Conservation (phyloP, 2,113 vertebrate genomes). For the Phalacrocorax carbo region DNA sequence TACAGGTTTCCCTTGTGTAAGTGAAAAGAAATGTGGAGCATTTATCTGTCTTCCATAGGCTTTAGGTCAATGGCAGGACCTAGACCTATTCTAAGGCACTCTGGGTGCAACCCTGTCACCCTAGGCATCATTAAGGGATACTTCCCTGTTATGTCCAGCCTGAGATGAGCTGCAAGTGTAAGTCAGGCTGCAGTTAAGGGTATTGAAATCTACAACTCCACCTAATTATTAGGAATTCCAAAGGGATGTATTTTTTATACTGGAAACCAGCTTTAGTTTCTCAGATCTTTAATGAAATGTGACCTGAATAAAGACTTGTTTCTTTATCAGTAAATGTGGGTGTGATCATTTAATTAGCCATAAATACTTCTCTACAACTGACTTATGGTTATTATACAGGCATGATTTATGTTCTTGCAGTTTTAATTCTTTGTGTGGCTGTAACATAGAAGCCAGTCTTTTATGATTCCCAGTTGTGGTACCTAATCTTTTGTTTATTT, state of each 20-base stretch:
- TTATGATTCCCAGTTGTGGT: background rate
- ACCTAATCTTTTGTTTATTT: background rate
- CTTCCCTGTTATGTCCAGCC: background rate
- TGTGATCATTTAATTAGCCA: slow-evolving; percentile 26
- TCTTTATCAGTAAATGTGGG: background rate
- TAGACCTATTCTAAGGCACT: background rate
- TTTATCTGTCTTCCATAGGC: background rate
- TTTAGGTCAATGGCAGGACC: background rate
- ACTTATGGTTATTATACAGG: slow-evolving; percentile 3
- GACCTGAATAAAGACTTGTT: background rate
- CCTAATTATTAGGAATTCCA: background rate
- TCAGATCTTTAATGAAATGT: background rate
- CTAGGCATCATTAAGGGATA: background rate
- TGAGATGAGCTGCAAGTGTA: background rate
- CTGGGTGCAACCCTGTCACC: background rate
- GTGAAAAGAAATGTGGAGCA: too few relatives aligned
- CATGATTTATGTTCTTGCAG: background rate
- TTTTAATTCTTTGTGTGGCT: background rate
- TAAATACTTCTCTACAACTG: slow-evolving; percentile 12
- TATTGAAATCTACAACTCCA: background rate
- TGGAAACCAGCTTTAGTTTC: background rate
- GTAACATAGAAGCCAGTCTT: background rate
- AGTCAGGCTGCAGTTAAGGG: background rate
- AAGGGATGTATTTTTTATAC: background rate
- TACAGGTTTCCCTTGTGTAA: background rate